Evolutionary conservation across 2,888 invertebrate species (phyloP).

Genomic region (Drosophila neotestacea): DNA sequence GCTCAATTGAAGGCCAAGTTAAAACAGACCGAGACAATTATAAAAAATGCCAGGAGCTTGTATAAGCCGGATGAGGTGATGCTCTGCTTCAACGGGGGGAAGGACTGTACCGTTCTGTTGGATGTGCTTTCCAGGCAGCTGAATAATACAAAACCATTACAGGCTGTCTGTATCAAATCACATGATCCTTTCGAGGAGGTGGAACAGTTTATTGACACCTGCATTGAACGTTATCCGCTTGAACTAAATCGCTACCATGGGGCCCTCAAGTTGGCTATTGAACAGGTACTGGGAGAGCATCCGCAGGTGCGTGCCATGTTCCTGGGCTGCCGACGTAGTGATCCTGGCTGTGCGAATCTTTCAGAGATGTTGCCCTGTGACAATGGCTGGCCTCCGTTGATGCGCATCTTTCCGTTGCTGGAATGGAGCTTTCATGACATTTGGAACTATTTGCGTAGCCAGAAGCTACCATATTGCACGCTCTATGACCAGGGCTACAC

Average conservation of each 20-base stretch:
- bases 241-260: constrained; percentile 88
- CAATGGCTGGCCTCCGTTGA: constrained; percentile 93
- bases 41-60: constrained; percentile 14
- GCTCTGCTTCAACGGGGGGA: constrained; percentile 98
- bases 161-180: constrained; percentile 42
- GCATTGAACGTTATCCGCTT: constrained; percentile 87
- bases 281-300: constrained; percentile 86
- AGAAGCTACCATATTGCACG: constrained; percentile 94
- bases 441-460: constrained; percentile 93
- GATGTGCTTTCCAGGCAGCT: constrained; percentile 45
- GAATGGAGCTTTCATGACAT: constrained; percentile 96
- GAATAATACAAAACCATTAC: constrained; percentile 5
- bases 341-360: constrained; percentile 91
- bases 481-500: constrained; percentile 96
- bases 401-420: constrained; percentile 94
- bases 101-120: constrained; percentile 96
- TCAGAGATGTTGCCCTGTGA: constrained; percentile 92
- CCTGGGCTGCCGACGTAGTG: constrained; percentile 95
- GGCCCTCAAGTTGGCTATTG: constrained; percentile 90
- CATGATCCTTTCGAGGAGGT: constrained; percentile 54
- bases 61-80: constrained; percentile 88
- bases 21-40: constrained; percentile 15
- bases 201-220: constrained; percentile 46
- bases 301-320: constrained; percentile 91
- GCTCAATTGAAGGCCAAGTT: constrained; percentile 16